Percentiles rank a stretch among this genome's conserved stretches.
Evolutionary conservation across 2,888 invertebrate genomes (phyloP).

Genomic region (Lasioglossum marginatum): DNA sequence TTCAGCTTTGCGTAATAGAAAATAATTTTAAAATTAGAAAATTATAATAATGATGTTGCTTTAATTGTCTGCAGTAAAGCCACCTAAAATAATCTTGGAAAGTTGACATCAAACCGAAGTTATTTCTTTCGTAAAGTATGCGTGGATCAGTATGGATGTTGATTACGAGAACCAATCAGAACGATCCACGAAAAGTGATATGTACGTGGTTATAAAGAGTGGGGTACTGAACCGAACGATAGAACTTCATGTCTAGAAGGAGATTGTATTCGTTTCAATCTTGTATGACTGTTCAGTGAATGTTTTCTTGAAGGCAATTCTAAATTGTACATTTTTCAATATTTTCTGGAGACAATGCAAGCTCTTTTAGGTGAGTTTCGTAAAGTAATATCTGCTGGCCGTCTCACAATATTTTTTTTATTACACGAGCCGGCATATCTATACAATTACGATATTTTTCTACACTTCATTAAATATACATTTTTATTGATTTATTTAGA

Average conservation of each 20-base stretch:
- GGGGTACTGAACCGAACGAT: constrained; percentile 35
- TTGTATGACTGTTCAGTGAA: constrained; percentile 32
- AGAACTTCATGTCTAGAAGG: constrained; percentile 56
- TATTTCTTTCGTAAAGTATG: constrained; percentile 38
- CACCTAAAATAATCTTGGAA: background rate
- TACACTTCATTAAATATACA: background rate
- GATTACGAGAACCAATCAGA: constrained; percentile 79
- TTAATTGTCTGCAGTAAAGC: background rate
- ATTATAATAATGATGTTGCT: background rate
- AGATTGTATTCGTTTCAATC: constrained; percentile 41
- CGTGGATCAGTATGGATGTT: constrained; percentile 25
- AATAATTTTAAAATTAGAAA: background rate
- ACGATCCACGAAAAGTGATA: constrained; percentile 78
- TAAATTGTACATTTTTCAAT: constrained; percentile 27
- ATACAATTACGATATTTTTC: constrained; percentile 9
- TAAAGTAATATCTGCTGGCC: background rate
- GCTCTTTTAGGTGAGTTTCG: constrained; percentile 67
- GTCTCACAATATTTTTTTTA: background rate
- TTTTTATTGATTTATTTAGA: constrained; percentile 26
- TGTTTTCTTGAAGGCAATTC: constrained; percentile 17
- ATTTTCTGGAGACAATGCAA: constrained; percentile 63
- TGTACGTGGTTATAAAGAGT: constrained; percentile 40
- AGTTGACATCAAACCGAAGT: constrained; percentile 1
- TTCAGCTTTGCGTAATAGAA: background rate
- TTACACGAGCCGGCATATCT: constrained; percentile 42